phyloP scores from a whole-genome alignment of 2,113 vertebrate genomes.

The Kobus ellipsiprymnus region DNA sequence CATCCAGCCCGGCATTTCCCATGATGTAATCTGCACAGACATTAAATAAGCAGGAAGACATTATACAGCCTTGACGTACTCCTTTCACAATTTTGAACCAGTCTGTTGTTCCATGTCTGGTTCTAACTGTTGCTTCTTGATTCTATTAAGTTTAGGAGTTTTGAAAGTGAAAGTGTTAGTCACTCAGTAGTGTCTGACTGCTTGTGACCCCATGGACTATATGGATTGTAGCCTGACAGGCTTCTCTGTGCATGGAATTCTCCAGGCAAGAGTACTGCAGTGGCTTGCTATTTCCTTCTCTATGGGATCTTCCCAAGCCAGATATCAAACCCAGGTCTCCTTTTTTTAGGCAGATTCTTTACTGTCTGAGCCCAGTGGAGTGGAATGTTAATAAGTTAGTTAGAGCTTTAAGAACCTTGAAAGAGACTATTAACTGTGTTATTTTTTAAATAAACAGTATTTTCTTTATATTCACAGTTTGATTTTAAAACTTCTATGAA shows the following conservation, averaged over 20 bases:
- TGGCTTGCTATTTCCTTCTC: neutral
- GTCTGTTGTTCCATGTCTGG: neutral
- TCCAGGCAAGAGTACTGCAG: neutral
- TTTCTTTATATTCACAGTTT: neutral
- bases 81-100: neutral
- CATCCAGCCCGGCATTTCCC: neutral
- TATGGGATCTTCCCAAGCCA: neutral
- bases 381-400: neutral
- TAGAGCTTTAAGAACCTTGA: neutral
- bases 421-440: neutral
- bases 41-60: neutral
- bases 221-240: neutral
- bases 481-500: neutral
- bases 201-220: neutral
- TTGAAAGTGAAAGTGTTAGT: neutral
- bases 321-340: neutral
- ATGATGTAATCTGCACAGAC: neutral
- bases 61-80: neutral
- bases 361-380: neutral
- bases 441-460: neutral
- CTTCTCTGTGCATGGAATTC: neutral
- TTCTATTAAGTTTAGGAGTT: neutral
- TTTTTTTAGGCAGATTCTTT: neutral
- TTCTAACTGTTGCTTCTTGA: neutral
- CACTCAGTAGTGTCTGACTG: neutral